These are phyloP conservation scores for Ophion ellenae DNA, from an alignment of 2,888 invertebrate species.

Conservation along the genomic window DNA sequence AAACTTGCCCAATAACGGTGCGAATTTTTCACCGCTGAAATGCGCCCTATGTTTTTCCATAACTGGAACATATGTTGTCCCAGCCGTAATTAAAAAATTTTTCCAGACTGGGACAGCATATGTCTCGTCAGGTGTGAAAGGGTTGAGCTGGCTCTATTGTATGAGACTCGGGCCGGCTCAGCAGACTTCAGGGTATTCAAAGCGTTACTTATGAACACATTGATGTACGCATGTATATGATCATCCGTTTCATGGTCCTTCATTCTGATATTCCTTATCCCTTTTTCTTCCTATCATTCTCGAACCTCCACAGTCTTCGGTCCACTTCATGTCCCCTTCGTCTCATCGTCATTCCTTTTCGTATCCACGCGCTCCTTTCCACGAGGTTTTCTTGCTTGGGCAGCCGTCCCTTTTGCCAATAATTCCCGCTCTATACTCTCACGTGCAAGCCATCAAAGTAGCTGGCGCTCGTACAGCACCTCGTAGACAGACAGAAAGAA, in stretches of 20 bases:
- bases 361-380: conserved; percentile 38
- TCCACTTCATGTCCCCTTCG: conserved; percentile 2
- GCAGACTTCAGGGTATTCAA: too few relatives aligned
- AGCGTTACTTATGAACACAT: too few relatives aligned
- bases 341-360: conserved; percentile 29
- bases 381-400: conserved; percentile 11
- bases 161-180: too few relatives aligned
- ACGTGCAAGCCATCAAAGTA: conserved; percentile 1
- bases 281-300: conserved; percentile 33
- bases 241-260: conserved; percentile 31
- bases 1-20: too few relatives aligned
- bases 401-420: conserved; percentile 7
- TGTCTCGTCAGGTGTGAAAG: too few relatives aligned
- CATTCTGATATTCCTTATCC: conserved; percentile 7
- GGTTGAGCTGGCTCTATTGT: too few relatives aligned
- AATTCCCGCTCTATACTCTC: conserved; percentile 16
- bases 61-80: too few relatives aligned
- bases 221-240: conserved; percentile 8
- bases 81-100: too few relatives aligned
- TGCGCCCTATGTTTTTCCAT: too few relatives aligned
- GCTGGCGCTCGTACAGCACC: conserved; percentile 3
- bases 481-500: background rate
- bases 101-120: too few relatives aligned
- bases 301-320: conserved; percentile 23
- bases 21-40: too few relatives aligned